Base-by-base conservation (phyloP, 2,113 vertebrate species). In the Vimba vimba region DNA sequence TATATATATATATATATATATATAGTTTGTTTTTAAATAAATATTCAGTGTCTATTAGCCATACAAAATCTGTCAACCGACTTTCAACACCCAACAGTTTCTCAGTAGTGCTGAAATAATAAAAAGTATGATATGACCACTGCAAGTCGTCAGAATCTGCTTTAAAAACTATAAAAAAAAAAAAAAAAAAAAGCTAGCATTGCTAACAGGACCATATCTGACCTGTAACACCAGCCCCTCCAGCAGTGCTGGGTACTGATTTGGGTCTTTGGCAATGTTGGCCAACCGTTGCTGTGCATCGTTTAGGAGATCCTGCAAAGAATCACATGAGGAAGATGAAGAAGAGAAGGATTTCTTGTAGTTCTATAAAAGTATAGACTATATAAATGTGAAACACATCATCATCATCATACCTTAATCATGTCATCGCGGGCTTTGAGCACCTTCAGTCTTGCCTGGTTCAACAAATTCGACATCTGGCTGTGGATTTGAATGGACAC, bases 381-480 rank as follows among this genome's bases (percentile, higher is more conserved):
- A 21, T 21, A 68, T 2, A 77, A 52, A 79, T 27, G 50, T 36
- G 5, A 12, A 45, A 45, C 4, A 36, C 27, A 30, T 15, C 57
- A 33, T 19, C 4, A 33, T 30, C 57, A 33, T 85, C 96, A 95
- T 88, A 99, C 98, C 79, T 95, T 93, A 89, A 99, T 97, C 93
- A 99, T 97, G 87, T 99, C 97, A 90, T 99, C 98, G 4, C 98
- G 96, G 10, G 97, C 97, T 94, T 97, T 97, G 78, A 99, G 96
- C 13, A 99, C 98, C 94, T 97, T 98, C 90, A 99, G 95, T 50
- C 98, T 96, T 86, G 98, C 98, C 93, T 99, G 98, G 93, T 99
- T 99, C 97, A 98, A 96, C 94, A 99, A 93, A 93, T 99, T 99
- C 64, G 98, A 99, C 97, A 99, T 99, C 88, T 98, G 97, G 91